These are phyloP conservation scores for Laticauda laticaudata DNA, from an alignment of 2,113 vertebrate species.

Conservation along the genomic window DNA sequence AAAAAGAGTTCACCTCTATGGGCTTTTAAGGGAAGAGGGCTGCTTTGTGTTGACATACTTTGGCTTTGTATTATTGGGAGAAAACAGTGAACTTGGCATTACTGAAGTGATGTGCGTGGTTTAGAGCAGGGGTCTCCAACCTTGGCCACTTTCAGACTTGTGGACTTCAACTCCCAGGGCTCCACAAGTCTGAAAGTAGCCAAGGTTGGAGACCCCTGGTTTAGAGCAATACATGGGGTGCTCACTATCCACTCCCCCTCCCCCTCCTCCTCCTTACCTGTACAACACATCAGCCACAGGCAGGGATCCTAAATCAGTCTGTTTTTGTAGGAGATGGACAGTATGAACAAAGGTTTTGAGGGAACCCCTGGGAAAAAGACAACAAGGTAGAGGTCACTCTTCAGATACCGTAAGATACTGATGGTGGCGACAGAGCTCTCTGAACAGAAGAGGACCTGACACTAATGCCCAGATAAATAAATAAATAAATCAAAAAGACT, in stretches of 20 bases:
- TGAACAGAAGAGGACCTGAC: not conserved
- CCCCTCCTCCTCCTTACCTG: slow-evolving; percentile 73
- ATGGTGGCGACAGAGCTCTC: not conserved
- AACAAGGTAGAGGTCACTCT: slow-evolving; percentile 49
- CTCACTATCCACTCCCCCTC: not conserved
- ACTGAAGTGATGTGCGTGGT: not conserved
- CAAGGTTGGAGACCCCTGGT: too few relatives aligned
- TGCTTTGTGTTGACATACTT: not conserved
- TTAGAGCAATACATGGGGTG: not conserved
- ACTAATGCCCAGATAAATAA: not conserved
- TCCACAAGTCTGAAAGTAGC: too few relatives aligned
- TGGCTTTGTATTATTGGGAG: not conserved
- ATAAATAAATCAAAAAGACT: not conserved
- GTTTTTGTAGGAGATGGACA: slow-evolving; percentile 96
- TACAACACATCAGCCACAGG: slow-evolving; percentile 96
- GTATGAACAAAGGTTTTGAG: slow-evolving; percentile 99
- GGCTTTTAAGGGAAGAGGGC: not conserved
- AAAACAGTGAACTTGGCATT: not conserved
- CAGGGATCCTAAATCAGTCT: slow-evolving; percentile 89
- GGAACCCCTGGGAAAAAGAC: slow-evolving; percentile 85
- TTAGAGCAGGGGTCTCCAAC: too few relatives aligned
- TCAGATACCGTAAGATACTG: slow-evolving; percentile 18
- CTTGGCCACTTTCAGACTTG: too few relatives aligned
- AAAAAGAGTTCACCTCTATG: slow-evolving; percentile 11
- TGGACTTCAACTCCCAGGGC: too few relatives aligned